phyloP scores from a whole-genome alignment of 2,888 invertebrate genomes.

The Trachelus troglodyta region DNA sequence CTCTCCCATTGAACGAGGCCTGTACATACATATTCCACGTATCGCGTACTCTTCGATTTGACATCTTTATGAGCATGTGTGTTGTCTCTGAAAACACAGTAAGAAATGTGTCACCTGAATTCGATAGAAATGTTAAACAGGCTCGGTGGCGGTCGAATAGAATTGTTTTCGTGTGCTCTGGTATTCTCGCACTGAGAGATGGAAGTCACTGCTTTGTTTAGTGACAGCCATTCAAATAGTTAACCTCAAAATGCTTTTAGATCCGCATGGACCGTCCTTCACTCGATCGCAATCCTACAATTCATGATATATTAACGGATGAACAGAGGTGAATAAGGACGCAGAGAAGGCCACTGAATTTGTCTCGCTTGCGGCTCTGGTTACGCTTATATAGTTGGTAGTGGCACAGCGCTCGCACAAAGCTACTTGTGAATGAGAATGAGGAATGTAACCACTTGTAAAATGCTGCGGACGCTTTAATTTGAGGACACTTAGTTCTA shows the following conservation, averaged over 20 bases:
- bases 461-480: constrained; percentile 30
- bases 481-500: constrained; percentile 26
- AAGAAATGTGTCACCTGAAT: not conserved
- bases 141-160: not conserved
- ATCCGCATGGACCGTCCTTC: not conserved
- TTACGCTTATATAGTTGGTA: not conserved
- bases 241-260: not conserved
- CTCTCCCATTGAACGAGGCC: not conserved
- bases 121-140: not conserved
- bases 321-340: not conserved
- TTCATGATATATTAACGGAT: not conserved
- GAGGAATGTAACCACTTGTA: constrained; percentile 23
- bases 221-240: not conserved
- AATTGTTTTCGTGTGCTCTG: not conserved
- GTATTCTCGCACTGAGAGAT: not conserved
- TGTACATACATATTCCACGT: not conserved
- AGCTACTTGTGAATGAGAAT: constrained; percentile 20
- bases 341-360: not conserved
- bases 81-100: not conserved
- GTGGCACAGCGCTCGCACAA: not conserved
- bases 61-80: not conserved
- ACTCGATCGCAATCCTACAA: not conserved
- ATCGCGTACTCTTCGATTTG: not conserved
- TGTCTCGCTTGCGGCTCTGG: not conserved
- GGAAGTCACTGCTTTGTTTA: not conserved